phyloP scores from a whole-genome alignment of 2,888 invertebrate genomes.

The Anoncus sp. region DNA sequence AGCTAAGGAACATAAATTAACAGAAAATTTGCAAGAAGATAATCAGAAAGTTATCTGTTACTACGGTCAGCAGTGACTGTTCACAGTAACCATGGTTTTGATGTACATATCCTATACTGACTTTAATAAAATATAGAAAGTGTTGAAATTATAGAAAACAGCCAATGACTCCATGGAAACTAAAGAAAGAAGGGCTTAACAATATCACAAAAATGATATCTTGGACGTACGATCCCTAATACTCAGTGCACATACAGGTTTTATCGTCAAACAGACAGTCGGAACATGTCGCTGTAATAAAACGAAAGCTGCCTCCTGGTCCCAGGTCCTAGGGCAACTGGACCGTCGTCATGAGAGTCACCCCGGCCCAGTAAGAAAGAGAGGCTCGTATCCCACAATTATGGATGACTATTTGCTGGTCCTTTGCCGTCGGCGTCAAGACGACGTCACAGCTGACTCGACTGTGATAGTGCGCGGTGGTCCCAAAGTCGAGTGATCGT shows the following conservation, averaged over 20 bases:
- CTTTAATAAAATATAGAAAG: not conserved
- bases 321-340: constrained; percentile 72
- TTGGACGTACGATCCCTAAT: not conserved
- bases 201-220: not conserved
- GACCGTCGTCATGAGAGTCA: constrained; percentile 58
- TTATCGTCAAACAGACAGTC: not conserved
- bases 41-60: not conserved
- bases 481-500: constrained; percentile 36
- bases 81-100: not conserved
- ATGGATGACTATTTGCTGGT: constrained; percentile 40
- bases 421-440: constrained; percentile 54
- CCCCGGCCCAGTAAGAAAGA: constrained; percentile 14
- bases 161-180: too few relatives aligned
- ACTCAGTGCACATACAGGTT: not conserved
- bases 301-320: constrained; percentile 32
- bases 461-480: constrained; percentile 34
- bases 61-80: not conserved
- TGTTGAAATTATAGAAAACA: not conserved
- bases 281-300: not conserved
- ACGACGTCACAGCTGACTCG: constrained; percentile 39
- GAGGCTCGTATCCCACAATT: constrained; percentile 25
- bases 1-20: not conserved
- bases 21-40: not conserved
- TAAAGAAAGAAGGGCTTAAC: not conserved
- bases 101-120: not conserved